Percentiles rank a stretch among this genome's conserved stretches.
These are phyloP conservation scores for Meriones unguiculatus DNA, from an alignment of 2,113 vertebrate genomes.

Conservation along the genomic window DNA sequence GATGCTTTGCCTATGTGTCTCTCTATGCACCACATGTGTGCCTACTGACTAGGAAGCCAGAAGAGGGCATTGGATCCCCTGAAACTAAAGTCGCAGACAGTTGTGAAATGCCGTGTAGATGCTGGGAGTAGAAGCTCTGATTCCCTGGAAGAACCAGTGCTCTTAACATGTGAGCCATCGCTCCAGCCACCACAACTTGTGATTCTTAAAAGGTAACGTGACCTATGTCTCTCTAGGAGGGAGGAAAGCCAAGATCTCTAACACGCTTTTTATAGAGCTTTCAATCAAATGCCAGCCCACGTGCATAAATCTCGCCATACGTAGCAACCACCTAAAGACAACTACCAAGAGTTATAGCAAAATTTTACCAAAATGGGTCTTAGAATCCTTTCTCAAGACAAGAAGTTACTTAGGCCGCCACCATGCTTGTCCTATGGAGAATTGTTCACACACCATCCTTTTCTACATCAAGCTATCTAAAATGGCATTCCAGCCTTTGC, in stretches of 20 bases:
- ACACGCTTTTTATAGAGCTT: not conserved
- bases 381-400: not conserved
- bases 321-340: not conserved
- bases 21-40: not conserved
- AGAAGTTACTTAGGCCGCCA: not conserved
- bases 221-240: not conserved
- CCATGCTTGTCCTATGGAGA: not conserved
- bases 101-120: not conserved
- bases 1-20: not conserved
- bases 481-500: not conserved
- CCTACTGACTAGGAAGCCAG: not conserved
- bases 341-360: not conserved
- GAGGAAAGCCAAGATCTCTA: not conserved
- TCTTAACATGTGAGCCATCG: not conserved
- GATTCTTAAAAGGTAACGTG: constrained; percentile 1
- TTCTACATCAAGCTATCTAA: not conserved
- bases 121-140: no score
- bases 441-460: not conserved
- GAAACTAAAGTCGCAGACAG: not conserved
- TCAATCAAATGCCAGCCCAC: not conserved
- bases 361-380: not conserved
- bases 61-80: not conserved
- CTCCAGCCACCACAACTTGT: not conserved
- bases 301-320: not conserved
- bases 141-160: not conserved